These are phyloP conservation scores for Cranoglanis bouderius DNA, from an alignment of 2,113 vertebrate species.

Conservation along the genomic window DNA sequence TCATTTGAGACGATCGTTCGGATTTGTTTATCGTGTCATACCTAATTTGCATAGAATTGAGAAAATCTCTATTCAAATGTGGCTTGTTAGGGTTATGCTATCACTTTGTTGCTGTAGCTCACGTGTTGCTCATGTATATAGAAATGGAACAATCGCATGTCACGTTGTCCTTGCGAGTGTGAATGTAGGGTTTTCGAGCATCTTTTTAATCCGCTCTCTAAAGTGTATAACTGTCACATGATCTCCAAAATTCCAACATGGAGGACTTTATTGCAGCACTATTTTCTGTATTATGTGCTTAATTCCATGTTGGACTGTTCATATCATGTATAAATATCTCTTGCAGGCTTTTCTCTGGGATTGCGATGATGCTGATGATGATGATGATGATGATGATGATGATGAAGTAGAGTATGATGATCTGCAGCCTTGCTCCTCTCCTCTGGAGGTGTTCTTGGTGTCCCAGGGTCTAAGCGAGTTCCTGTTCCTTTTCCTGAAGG, in stretches of 20 bases:
- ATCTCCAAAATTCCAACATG: background rate
- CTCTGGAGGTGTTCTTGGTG: conserved; percentile 91
- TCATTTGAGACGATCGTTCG: too few relatives aligned
- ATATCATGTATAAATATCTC: background rate
- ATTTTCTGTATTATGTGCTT: background rate
- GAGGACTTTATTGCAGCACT: background rate
- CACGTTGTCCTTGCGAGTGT: too few relatives aligned
- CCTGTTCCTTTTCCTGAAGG: conserved; percentile 81
- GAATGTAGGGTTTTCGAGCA: too few relatives aligned
- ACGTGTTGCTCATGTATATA: too few relatives aligned
- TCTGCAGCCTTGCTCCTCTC: conserved; percentile 75
- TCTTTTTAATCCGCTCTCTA: too few relatives aligned
- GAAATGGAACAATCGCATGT: too few relatives aligned
- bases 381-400: conserved; percentile 60
- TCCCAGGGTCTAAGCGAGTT: conserved; percentile 88
- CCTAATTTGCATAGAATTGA: background rate
- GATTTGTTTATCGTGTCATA: too few relatives aligned
- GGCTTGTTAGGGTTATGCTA: too few relatives aligned
- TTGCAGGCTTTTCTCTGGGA: conserved; percentile 84
- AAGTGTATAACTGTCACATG: background rate
- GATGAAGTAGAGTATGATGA: conserved; percentile 11
- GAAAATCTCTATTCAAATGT: too few relatives aligned
- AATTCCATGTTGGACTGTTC: background rate
- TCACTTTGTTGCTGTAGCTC: too few relatives aligned
- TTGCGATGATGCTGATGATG: conserved; percentile 79